Evolutionary conservation across 2,888 invertebrate genomes (phyloP).

Genomic region (Metacarcinus magister): DNA sequence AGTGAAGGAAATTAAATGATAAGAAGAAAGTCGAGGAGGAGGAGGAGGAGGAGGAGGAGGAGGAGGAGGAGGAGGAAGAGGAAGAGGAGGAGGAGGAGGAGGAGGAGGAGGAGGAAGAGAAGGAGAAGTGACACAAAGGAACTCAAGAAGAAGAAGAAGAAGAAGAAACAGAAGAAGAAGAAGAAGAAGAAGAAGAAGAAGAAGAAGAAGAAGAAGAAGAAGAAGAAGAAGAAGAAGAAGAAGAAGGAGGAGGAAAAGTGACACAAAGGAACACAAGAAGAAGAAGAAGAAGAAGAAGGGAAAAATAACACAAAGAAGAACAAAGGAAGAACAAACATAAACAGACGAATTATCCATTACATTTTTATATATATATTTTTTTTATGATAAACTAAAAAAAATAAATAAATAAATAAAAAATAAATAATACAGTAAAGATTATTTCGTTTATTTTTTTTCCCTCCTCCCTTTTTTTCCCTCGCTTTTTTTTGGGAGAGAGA

Average conservation of each 20-base stretch:
- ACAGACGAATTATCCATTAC: too few species aligned
- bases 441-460: neutral
- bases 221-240: neutral
- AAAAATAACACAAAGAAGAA: neutral
- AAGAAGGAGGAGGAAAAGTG: neutral
- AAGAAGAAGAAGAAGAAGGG: neutral
- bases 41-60: too few species aligned
- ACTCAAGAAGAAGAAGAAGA: neutral
- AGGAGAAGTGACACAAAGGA: neutral
- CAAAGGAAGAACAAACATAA: too few species aligned
- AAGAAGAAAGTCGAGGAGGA: too few species aligned
- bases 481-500: too few species aligned
- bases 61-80: neutral
- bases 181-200: neutral
- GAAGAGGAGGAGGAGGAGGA: neutral
- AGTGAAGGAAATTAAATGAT: too few species aligned
- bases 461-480: neutral
- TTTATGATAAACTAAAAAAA: too few species aligned
- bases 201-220: neutral
- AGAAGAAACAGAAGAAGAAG: neutral
- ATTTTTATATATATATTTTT: too few species aligned
- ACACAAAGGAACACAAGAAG: neutral
- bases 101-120: neutral
- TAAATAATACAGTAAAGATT: neutral
- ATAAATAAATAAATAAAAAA: too few species aligned